These are phyloP conservation scores for Benitochromis conjunctus DNA, from an alignment of 2,113 vertebrate species.

Conservation along the genomic window DNA sequence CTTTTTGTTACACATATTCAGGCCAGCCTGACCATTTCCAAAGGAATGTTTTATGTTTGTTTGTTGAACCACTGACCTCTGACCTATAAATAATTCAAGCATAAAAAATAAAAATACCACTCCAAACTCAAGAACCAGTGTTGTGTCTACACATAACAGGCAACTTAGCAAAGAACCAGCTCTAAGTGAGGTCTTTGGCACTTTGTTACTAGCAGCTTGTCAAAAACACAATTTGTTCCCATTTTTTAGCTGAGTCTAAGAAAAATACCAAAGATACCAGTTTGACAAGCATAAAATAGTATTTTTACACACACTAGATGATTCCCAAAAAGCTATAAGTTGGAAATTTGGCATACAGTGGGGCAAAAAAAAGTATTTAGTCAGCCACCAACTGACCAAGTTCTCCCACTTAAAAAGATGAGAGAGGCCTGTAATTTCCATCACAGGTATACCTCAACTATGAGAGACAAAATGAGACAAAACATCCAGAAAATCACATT, in stretches of 20 bases:
- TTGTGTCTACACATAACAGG: neutral
- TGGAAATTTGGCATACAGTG: neutral
- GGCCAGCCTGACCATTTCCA: neutral
- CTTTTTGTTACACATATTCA: neutral
- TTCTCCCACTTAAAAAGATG: no score
- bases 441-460: no score
- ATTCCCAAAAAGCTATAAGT: neutral
- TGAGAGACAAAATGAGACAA: no score
- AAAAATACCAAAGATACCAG: neutral
- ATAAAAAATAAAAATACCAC: neutral
- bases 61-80: neutral
- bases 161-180: neutral
- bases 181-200: neutral
- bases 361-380: no score
- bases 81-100: fast-evolving
- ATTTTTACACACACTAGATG: fast-evolving
- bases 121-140: neutral
- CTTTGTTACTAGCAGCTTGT: neutral
- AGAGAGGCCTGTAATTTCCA: no score
- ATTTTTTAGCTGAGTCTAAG: neutral
- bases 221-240: neutral
- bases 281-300: neutral
- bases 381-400: no score
- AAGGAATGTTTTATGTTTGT: neutral
- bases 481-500: no score